Base-by-base conservation (phyloP, 2,113 vertebrate species). In the Progne subis region DNA sequence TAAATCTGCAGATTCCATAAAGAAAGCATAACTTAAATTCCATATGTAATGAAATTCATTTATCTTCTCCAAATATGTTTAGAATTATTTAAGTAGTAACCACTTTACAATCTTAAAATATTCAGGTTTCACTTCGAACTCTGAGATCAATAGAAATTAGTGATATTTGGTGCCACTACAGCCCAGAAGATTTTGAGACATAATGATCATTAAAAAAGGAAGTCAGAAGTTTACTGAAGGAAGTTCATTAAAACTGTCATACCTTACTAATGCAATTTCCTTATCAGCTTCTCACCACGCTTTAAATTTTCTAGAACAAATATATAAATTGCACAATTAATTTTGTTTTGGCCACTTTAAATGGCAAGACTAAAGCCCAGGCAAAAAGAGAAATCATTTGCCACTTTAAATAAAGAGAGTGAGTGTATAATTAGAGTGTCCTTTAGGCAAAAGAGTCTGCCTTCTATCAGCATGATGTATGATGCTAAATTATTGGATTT, bases 251-350 rank as follows among this genome's bases (percentile, higher is more conserved):
- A 80, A 76, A 63, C 13, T 67, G 43, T 47, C 26, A 28, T 80
- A 82, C 50, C 53, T 87, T 71, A 55, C 12, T 72, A 80, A 80
- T 0, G 0, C 9, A 76, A 90, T 65, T 74, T 63, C 3, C 39
- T 94, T 92, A 72, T 81, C 82, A 83, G 12, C 43, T 74, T 86
- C 70, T 87, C 67, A 87, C 41, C 52, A 91, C 16, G 4, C 41
- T 95, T 94, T 92, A 76, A 49, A 92, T 89, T 95, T 82, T 80
- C 41, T 71, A 55, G 74, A 65, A 68, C 16, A 87, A 82, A 91
- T 61, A 21, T 12, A 64, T 76, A 63, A 50, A 53, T 39, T 39
- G 16, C 34, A 57, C 57, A 59, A 91, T 95, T 70, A 61, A 82
- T 63, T 94, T 71, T 0, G 0, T 11, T 90, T 91, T 59, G 63